These are phyloP conservation scores for Ornithorhynchus anatinus DNA, from an alignment of 2,113 vertebrate species.

Conservation along the genomic window DNA sequence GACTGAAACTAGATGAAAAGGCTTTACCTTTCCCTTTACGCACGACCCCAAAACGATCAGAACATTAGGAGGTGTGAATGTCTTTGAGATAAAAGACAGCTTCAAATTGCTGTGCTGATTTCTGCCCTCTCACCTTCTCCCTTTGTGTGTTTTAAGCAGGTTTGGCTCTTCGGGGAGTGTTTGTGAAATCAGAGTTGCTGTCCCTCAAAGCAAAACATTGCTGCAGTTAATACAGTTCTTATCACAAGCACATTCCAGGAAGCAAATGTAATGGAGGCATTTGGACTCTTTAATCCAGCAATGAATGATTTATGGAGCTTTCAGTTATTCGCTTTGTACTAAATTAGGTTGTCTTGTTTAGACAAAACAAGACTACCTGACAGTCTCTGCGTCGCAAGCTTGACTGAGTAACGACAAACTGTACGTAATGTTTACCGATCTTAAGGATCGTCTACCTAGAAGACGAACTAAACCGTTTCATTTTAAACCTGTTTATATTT, in stretches of 20 bases:
- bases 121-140: no score
- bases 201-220: conserved; percentile 4
- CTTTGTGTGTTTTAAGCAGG: no score
- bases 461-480: conserved; percentile 45
- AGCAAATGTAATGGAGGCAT: conserved; percentile 57
- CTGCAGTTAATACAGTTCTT: conserved; percentile 28
- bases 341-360: conserved; percentile 62
- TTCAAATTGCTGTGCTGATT: no score
- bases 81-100: no score
- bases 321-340: conserved; percentile 60
- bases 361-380: conserved; percentile 16
- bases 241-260: neutral
- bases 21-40: no score
- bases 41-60: no score
- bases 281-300: conserved; percentile 56
- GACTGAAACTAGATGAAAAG: no score
- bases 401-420: conserved; percentile 38
- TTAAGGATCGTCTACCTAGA: conserved; percentile 50
- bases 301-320: conserved; percentile 63
- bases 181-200: neutral
- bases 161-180: no score
- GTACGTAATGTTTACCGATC: conserved; percentile 65
- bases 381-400: neutral
- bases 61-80: no score
- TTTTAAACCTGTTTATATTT: conserved; percentile 56